These are phyloP conservation scores for Nycticryphes semicollaris DNA, from an alignment of 2,113 vertebrate genomes.

Conservation along the genomic window DNA sequence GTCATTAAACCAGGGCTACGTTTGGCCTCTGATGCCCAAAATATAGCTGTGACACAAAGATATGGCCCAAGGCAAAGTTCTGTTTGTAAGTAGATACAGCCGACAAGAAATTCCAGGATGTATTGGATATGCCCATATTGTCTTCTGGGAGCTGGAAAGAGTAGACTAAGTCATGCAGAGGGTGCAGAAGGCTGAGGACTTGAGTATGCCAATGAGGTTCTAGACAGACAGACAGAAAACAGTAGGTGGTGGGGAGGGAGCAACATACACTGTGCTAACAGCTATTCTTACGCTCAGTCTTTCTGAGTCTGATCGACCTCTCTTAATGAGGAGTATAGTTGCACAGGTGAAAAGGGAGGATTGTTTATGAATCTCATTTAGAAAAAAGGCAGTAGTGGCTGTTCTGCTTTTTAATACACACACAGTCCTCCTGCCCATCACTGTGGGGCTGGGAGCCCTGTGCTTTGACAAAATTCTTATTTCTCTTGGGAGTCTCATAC, in stretches of 20 bases:
- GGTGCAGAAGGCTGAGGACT: neutral
- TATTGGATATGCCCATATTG: neutral
- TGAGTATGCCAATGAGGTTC: fast-evolving
- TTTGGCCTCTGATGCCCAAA: neutral
- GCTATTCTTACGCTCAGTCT: neutral
- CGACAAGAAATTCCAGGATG: neutral
- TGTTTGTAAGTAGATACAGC: neutral
- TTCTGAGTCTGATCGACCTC: neutral
- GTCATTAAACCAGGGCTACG: neutral
- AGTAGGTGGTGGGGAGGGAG: neutral
- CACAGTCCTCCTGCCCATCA: neutral
- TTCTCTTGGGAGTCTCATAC: neutral
- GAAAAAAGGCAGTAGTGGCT: neutral
- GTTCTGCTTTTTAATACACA: neutral
- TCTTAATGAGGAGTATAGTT: neutral
- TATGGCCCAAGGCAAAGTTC: neutral
- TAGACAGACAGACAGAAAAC: neutral
- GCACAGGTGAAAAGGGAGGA: neutral
- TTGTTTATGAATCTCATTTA: neutral
- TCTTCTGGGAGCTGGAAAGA: neutral
- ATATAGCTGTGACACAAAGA: neutral
- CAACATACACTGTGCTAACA: neutral
- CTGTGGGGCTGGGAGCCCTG: fast-evolving
- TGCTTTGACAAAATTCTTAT: neutral
- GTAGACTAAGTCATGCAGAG: neutral